Evolutionary conservation across 2,113 vertebrate species (phyloP).

Genomic region (Rhagologus leucostigma): DNA sequence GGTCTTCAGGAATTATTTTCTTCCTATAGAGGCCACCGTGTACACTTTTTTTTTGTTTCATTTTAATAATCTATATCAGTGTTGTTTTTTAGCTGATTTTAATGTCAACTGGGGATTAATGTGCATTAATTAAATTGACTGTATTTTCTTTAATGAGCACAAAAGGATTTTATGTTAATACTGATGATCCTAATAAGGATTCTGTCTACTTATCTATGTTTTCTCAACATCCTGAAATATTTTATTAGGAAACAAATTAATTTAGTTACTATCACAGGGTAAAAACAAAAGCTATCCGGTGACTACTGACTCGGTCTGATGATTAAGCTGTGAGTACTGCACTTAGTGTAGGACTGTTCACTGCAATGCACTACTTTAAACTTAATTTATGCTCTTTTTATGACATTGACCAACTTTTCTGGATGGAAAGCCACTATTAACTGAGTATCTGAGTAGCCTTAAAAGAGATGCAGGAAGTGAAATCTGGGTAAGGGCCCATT

Average conservation of each 20-base stretch:
- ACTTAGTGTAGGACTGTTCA: background rate
- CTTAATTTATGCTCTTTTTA: background rate
- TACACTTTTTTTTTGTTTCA: conserved; percentile 33
- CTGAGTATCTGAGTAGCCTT: background rate
- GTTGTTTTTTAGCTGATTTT: conserved; percentile 85
- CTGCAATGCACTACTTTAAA: background rate
- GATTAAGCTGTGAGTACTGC: conserved; percentile 13
- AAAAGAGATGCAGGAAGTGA: background rate
- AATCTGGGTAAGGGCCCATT: background rate
- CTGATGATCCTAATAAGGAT: conserved; percentile 87
- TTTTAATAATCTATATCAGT: conserved; percentile 79
- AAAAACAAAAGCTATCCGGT: conserved; percentile 52
- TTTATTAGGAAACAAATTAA: conserved; percentile 82
- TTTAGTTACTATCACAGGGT: conserved; percentile 56
- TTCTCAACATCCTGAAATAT: conserved; percentile 84
- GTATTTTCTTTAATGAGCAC: conserved; percentile 93
- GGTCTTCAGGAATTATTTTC: conserved; percentile 35
- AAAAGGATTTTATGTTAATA: conserved; percentile 94
- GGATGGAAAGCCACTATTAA: background rate
- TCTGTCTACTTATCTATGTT: conserved; percentile 86
- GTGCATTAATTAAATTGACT: conserved; percentile 97
- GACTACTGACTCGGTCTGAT: conserved; percentile 19
- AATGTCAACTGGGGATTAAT: conserved; percentile 93
- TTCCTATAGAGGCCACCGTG: conserved; percentile 51
- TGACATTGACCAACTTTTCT: background rate